Evolutionary conservation across 1,140 invertebrate genomes (phyloP), one percentile per base, ranked within the genome.

Genomic region (Pseudomyrmex cubaensis): DNA sequence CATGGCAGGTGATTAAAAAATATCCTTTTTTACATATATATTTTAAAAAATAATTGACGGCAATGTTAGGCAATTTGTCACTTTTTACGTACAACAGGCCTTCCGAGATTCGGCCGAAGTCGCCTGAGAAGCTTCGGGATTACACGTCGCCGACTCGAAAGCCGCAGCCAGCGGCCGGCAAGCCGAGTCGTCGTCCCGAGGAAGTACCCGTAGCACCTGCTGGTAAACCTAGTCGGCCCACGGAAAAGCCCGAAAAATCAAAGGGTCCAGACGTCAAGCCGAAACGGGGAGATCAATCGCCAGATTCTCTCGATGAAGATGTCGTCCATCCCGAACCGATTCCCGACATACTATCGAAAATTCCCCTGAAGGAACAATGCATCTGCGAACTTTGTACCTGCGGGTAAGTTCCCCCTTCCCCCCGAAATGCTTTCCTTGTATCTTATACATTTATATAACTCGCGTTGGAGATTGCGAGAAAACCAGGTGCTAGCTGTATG

Each of bases 321-420:
- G 82, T 84, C 10, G 44, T 25, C 1, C 85, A 66, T 2, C 52
- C 75, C 10, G 63, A 64, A 48, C 77, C 66, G 57, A 61, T 83
- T 25, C 85, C 89, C 0, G 91, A 93, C 46, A 82, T 94, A 44
- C 85, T 93, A 2, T 89, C 91, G 5, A 91, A 90, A 74, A 92
- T 94, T 1, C 95, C 94, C 2, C 73, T 93, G 62, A 97, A 97
- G 92, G 97, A 98, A 92, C 96, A 97, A 92, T 98, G 97, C 90
- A 97, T 98, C 87, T 98, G 97, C 93, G 97, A 98, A 94, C 96
- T 98, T 59, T 98, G 97, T 92, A 98, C 97, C 90, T 98, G 97
- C 94, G 97, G 97, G 97, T 98, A 95, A 97, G 97, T 35, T 96
- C n/a, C n/a, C n/a, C n/a, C n/a, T 13, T 22, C 9, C 12, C 2